A percentile compares a stretch with the other conserved stretches of the same genome.
These are phyloP conservation scores for Daphoenositta chrysoptera DNA, from an alignment of 2,113 vertebrate species.

Conservation along the genomic window DNA sequence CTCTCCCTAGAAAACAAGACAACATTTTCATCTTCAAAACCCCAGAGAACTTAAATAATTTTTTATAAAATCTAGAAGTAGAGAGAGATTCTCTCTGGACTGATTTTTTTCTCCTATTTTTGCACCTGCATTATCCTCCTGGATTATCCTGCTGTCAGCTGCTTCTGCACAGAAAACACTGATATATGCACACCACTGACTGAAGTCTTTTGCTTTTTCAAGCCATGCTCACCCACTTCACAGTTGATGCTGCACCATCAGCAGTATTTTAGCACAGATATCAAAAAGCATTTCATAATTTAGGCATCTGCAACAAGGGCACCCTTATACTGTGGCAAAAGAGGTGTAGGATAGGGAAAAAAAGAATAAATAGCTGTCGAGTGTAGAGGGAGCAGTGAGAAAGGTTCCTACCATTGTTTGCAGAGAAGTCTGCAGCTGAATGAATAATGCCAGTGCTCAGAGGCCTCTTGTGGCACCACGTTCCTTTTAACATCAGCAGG, in stretches of 20 bases:
- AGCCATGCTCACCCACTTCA: background rate
- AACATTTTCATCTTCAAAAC: background rate
- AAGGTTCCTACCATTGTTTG: background rate
- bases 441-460: background rate
- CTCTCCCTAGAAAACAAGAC: background rate
- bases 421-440: background rate
- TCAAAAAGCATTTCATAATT: background rate
- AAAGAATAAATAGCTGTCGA: background rate
- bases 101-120: background rate
- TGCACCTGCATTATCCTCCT: slow-evolving; percentile 30
- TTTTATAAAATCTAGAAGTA: background rate
- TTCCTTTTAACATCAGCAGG: background rate
- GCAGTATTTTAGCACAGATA: background rate
- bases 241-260: background rate
- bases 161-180: slow-evolving; percentile 7
- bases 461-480: background rate
- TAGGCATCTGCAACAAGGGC: background rate
- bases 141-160: slow-evolving; percentile 35
- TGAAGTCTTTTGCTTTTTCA: background rate
- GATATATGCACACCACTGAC: background rate
- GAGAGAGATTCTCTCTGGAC: background rate
- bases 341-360: background rate
- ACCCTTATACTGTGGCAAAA: background rate
- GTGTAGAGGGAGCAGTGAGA: background rate
- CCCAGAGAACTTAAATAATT: background rate